Evolutionary conservation across 2,113 vertebrate genomes (phyloP).

Genomic region (Montifringilla adamsi): DNA sequence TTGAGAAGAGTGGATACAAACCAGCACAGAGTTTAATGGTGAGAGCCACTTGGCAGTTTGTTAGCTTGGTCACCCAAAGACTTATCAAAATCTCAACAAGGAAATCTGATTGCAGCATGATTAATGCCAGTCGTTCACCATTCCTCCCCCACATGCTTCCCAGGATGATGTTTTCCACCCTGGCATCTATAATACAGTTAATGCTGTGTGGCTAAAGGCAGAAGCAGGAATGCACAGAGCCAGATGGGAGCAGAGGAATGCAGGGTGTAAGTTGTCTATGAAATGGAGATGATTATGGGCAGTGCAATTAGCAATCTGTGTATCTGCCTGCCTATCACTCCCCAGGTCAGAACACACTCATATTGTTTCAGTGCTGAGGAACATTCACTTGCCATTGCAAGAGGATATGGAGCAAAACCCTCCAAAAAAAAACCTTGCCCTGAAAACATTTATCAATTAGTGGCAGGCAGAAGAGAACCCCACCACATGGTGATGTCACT

Average conservation of each 20-base stretch:
- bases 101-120: not conserved
- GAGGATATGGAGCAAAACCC: not conserved
- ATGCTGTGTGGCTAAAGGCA: not conserved
- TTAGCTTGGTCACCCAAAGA: not conserved
- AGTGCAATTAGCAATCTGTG: constrained; percentile 40
- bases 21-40: not conserved
- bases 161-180: not conserved
- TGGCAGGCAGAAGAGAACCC: not conserved
- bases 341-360: not conserved
- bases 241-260: constrained; percentile 9
- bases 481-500: not conserved
- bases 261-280: not conserved
- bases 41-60: not conserved
- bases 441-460: not conserved
- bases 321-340: not conserved
- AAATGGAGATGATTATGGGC: not conserved
- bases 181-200: not conserved
- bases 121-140: not conserved
- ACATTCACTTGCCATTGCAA: not conserved
- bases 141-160: not conserved
- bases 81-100: not conserved
- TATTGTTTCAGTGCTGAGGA: not conserved
- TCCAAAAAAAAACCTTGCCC: not conserved
- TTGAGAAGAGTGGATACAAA: not conserved
- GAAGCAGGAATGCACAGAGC: not conserved